Percentiles rank a stretch among this genome's conserved stretches.
Conservation (phyloP, 2,113 vertebrate species). For the Lates calcarifer region DNA sequence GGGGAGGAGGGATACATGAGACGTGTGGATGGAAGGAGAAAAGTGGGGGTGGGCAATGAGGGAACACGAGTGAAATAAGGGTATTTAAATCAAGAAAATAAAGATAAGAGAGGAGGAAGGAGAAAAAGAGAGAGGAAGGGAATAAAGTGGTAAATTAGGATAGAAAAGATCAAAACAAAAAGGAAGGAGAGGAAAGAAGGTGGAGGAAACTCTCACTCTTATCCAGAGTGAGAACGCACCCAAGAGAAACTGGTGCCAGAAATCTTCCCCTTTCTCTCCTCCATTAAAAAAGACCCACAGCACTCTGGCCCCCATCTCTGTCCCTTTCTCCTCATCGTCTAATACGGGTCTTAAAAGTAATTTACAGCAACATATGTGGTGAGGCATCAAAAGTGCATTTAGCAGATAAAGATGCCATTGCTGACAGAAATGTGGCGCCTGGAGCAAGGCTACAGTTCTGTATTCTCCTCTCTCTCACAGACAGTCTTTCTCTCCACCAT, state of each 20-base stretch:
- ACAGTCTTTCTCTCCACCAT: conserved; percentile 28
- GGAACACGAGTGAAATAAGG: not conserved
- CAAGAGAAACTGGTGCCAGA: conserved; percentile 55
- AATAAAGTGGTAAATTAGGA: not conserved
- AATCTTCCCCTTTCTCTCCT: conserved; percentile 32
- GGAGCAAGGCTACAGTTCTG: conserved; percentile 58
- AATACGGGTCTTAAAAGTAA: conserved; percentile 75
- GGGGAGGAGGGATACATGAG: not conserved
- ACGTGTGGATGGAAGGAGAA: not conserved
- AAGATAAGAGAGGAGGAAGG: not conserved
- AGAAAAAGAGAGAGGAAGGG: not conserved
- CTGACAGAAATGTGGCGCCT: conserved; percentile 76
- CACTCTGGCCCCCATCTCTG: conserved; percentile 44
- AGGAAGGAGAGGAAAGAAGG: conserved; percentile 4
- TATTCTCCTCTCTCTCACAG: conserved; percentile 39
- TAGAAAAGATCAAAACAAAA: not conserved
- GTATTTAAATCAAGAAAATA: not conserved
- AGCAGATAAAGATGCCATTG: conserved; percentile 78
- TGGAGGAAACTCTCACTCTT: conserved; percentile 3
- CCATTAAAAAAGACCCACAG: conserved; percentile 65
- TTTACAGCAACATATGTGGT: conserved; percentile 78
- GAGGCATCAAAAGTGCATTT: conserved; percentile 82
- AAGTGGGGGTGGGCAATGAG: not conserved
- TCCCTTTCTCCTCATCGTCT: conserved; percentile 46
- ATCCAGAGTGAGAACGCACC: conserved; percentile 26